These are phyloP conservation scores for Caprella mutica DNA, from an alignment of 2,888 invertebrate genomes.

Conservation along the genomic window DNA sequence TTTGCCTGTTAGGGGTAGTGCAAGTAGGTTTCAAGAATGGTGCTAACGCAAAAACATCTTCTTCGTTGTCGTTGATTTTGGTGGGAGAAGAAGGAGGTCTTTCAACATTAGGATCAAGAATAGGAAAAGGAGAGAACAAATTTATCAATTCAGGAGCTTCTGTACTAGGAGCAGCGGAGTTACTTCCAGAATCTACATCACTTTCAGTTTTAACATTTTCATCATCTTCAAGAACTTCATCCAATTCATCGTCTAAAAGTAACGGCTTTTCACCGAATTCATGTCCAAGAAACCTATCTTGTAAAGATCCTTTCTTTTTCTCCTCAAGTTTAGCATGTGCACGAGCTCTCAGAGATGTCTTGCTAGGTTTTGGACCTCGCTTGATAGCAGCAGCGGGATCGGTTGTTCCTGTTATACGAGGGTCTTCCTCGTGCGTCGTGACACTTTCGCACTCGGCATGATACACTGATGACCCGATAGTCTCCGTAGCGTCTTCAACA, in stretches of 20 bases:
- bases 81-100: constrained; percentile 20
- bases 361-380: constrained; percentile 22
- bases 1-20: too few species aligned
- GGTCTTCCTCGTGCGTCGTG: constrained; percentile 36
- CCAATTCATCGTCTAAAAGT: constrained; percentile 64
- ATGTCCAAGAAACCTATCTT: constrained; percentile 51
- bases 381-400: constrained; percentile 15
- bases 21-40: constrained; percentile 22
- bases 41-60: constrained; percentile 33
- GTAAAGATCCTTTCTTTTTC: constrained; percentile 35
- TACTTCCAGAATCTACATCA: background rate
- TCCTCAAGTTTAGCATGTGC: constrained; percentile 30
- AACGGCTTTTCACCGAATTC: constrained; percentile 64
- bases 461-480: constrained; percentile 57
- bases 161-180: background rate
- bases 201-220: constrained; percentile 6
- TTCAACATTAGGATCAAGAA: background rate
- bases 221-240: constrained; percentile 45
- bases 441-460: constrained; percentile 62
- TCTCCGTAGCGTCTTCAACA: constrained; percentile 48
- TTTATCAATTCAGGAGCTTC: background rate
- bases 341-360: constrained; percentile 30
- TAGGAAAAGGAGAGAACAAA: background rate
- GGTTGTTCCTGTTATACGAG: constrained; percentile 6
- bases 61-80: constrained; percentile 16